phyloP scores from a whole-genome alignment of 2,888 invertebrate species.

The Cryptocephalus moraei region DNA sequence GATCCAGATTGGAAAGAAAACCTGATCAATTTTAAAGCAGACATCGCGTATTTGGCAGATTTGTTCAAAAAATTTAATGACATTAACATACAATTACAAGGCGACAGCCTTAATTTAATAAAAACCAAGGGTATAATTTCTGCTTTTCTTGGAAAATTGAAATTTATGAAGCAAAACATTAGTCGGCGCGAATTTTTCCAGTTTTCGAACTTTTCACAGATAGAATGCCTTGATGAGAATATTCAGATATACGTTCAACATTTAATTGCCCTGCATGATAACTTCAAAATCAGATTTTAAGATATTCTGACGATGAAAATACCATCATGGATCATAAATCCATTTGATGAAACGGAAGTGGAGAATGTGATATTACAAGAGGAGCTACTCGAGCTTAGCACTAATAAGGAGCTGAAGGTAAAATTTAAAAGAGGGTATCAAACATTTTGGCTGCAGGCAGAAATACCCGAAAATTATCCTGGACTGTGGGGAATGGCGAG shows the following conservation, averaged over 20 bases:
- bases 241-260: conserved; percentile 18
- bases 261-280: conserved; percentile 19
- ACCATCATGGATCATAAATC: conserved; percentile 2
- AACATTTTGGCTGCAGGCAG: neutral
- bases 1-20: conserved; percentile 8
- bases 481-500: neutral
- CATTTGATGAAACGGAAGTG: conserved; percentile 6
- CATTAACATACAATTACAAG: conserved; percentile 8
- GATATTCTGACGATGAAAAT: conserved; percentile 10
- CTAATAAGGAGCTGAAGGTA: neutral
- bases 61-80: conserved; percentile 12
- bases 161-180: neutral
- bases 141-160: neutral
- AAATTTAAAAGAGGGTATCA: conserved; percentile 1
- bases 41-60: conserved; percentile 14
- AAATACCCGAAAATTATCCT: neutral
- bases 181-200: neutral
- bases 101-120: conserved; percentile 4
- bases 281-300: conserved; percentile 20
- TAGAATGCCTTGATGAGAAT: conserved; percentile 4
- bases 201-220: neutral
- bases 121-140: conserved; percentile 2
- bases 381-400: neutral
- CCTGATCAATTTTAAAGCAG: conserved; percentile 8
- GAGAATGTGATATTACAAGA: conserved; percentile 7